Percentiles rank a stretch among this genome's conserved stretches.
phyloP scores from a whole-genome alignment of 2,113 vertebrate species.

The Nycticebus coucang region DNA sequence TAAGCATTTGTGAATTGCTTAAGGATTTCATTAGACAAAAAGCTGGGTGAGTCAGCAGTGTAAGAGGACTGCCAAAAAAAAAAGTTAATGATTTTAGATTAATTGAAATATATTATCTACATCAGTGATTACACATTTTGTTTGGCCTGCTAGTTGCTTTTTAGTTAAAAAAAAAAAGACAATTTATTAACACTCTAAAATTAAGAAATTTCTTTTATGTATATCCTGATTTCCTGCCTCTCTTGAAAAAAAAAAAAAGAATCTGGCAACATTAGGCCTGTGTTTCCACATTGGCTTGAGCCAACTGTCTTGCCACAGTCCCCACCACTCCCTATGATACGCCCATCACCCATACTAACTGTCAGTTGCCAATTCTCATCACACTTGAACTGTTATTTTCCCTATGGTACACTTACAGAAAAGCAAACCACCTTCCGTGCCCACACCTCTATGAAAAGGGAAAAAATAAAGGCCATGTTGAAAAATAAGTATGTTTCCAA shows the following conservation, averaged over 20 bases:
- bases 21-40: slow-evolving; percentile 50
- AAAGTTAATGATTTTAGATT: slow-evolving; percentile 34
- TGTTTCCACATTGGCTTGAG: neutral
- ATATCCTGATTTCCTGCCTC: neutral
- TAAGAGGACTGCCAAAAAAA: slow-evolving; percentile 27
- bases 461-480: neutral
- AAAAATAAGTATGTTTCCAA: neutral
- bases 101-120: neutral
- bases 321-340: neutral
- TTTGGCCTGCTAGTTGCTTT: slow-evolving; percentile 22
- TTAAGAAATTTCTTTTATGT: neutral
- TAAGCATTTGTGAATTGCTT: neutral
- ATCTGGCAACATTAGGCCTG: neutral
- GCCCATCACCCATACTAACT: neutral
- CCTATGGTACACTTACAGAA: neutral
- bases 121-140: neutral
- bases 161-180: neutral
- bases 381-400: neutral
- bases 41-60: slow-evolving; percentile 35
- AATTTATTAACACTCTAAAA: slow-evolving; percentile 23
- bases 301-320: neutral
- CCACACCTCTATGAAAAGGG: neutral
- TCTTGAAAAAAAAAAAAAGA: neutral
- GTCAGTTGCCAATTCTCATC: neutral
- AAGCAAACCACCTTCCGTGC: neutral